Conservation (phyloP, 2,113 vertebrate genomes). For the Porphyrio hochstetteri region DNA sequence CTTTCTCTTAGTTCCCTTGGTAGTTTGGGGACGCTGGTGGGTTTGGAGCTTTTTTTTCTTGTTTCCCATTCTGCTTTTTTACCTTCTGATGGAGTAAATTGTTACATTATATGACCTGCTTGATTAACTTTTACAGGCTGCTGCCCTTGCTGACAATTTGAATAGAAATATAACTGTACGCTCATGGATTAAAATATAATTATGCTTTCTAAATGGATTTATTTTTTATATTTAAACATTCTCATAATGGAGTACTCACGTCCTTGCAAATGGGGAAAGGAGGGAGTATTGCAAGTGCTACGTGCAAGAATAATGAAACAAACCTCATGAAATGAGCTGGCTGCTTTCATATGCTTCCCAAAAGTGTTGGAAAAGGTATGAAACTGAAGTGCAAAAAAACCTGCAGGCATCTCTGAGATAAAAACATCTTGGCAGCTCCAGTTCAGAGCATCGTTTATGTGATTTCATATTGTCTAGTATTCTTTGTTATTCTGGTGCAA, state of each 20-base stretch:
- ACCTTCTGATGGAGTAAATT: neutral
- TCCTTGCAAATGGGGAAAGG: neutral
- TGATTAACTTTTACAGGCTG: neutral
- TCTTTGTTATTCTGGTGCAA: neutral
- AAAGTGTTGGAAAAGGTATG: neutral
- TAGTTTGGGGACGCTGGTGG: neutral
- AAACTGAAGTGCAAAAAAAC: neutral
- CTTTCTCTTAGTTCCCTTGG: neutral
- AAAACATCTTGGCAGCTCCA: conserved; percentile 12
- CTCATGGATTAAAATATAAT: neutral
- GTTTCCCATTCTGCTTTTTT: neutral
- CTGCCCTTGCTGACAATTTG: neutral
- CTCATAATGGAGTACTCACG: neutral
- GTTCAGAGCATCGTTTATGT: neutral
- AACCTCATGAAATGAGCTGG: neutral
- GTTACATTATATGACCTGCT: neutral
- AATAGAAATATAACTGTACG: neutral
- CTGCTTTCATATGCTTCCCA: neutral
- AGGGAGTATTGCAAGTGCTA: neutral
- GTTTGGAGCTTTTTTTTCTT: neutral
- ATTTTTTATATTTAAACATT: neutral
- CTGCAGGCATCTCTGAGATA: neutral
- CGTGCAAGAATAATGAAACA: neutral
- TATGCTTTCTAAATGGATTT: neutral
- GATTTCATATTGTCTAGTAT: neutral